A percentile compares a stretch with the other conserved stretches of the same genome.
Evolutionary conservation across 2,113 vertebrate species (phyloP).

Genomic region (Variabilichromis moorii): DNA sequence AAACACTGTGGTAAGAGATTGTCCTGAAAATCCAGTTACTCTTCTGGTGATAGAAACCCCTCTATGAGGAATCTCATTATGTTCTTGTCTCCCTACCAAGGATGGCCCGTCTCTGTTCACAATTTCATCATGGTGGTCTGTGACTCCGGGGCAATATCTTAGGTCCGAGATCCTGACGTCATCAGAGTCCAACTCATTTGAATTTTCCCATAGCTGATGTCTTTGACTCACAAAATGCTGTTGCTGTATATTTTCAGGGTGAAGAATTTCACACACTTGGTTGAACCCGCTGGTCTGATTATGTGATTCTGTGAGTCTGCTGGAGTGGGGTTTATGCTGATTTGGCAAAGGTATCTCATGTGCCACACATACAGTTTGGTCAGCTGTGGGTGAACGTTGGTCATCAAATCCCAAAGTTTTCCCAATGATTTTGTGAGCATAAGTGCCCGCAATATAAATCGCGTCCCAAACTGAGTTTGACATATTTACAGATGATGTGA

Average conservation of each 20-base stretch:
- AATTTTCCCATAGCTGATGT: not conserved
- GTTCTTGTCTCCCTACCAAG: not conserved
- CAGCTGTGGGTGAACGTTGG: not conserved
- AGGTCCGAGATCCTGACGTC: not conserved
- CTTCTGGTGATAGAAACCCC: not conserved
- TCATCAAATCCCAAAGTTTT: not conserved
- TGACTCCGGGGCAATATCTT: not conserved
- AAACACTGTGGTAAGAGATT: not conserved
- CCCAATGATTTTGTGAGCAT: not conserved
- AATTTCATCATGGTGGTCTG: not conserved
- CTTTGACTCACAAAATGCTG: not conserved
- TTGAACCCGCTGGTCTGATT: not conserved
- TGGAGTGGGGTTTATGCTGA: not conserved
- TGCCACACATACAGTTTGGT: not conserved
- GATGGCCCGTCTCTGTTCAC: not conserved
- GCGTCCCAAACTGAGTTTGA: not conserved
- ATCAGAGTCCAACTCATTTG: not conserved
- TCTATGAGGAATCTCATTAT: not conserved
- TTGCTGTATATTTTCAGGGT: not conserved
- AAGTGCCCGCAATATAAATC: not conserved
- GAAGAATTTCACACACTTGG: not conserved
- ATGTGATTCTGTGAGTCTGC: not conserved
- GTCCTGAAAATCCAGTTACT: not conserved
- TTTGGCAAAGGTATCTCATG: not conserved
- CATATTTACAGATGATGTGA: not conserved